Evolutionary conservation across 2,888 invertebrate species (phyloP).

Genomic region (Lycia hirtaria): DNA sequence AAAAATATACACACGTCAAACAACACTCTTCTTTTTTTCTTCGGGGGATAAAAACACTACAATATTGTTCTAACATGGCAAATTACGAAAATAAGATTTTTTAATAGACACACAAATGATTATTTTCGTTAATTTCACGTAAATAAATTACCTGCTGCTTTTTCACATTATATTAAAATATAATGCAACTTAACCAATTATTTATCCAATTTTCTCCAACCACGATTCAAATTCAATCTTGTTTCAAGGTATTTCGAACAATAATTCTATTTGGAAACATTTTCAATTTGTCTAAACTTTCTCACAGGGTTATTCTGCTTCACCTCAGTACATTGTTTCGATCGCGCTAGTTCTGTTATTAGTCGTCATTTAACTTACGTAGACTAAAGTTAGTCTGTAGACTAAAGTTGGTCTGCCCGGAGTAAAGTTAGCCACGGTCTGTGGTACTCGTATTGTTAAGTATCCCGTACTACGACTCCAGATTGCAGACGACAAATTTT

Average conservation of each 20-base stretch:
- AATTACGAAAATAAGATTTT: no score
- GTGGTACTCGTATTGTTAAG: no score
- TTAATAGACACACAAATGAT: no score
- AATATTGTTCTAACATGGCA: no score
- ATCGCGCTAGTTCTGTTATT: conserved; percentile 16
- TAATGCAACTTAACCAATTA: background rate
- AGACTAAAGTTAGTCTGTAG: conserved; percentile 9
- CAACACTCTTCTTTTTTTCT: no score
- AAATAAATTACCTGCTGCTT: no score
- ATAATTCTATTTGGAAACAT: conserved; percentile 16
- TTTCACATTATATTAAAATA: background rate
- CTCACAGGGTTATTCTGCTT: conserved; percentile 6
- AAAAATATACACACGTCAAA: no score
- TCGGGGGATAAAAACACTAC: no score
- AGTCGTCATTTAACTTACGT: conserved; percentile 7
- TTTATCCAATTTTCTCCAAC: background rate
- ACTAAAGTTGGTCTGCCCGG: background rate
- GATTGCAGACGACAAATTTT: conserved; percentile 11
- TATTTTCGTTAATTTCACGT: no score
- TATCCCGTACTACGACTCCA: no score
- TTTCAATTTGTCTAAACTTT: conserved; percentile 21
- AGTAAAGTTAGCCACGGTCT: background rate
- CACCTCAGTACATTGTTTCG: conserved; percentile 6
- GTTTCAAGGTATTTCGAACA: conserved; percentile 4
- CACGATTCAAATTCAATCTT: conserved; percentile 9